Percentiles rank a stretch among this genome's conserved stretches.
Conservation (phyloP, 2,888 invertebrate species). For the Oscheius sp. region DNA sequence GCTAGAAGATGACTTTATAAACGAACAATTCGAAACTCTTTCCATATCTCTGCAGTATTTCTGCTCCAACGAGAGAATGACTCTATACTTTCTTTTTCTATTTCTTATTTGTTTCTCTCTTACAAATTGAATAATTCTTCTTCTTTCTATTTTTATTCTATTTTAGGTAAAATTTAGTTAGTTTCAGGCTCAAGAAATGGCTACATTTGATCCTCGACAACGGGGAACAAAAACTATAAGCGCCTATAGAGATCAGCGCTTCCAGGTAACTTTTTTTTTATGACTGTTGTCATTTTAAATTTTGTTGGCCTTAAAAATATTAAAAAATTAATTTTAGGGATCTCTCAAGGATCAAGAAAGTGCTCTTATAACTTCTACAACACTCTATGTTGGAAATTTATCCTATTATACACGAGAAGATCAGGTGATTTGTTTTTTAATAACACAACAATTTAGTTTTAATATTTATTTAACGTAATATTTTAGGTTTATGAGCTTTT, state of each 20-base stretch:
- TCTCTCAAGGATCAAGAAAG: slow-evolving; percentile 76
- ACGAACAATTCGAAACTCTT: no score
- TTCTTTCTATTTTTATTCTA: no score
- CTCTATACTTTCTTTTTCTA: no score
- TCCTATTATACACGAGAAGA: slow-evolving; percentile 99
- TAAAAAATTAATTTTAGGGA: slow-evolving; percentile 46
- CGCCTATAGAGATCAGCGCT: slow-evolving; percentile 67
- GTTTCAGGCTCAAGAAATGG: slow-evolving; percentile 39
- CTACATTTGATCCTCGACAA: slow-evolving; percentile 46
- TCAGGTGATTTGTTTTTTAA: slow-evolving; percentile 63
- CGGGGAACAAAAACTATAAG: slow-evolving; percentile 48
- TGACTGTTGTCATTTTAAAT: not conserved
- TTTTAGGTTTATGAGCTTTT: slow-evolving; percentile 87
- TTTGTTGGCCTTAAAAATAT: not conserved
- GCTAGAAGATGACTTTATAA: no score
- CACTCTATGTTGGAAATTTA: slow-evolving; percentile 94
- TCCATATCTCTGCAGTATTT: no score
- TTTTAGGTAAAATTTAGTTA: no score
- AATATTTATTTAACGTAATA: not conserved
- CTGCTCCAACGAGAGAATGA: no score
- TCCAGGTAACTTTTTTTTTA: slow-evolving; percentile 48
- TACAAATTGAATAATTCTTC: no score
- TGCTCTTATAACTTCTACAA: slow-evolving; percentile 80
- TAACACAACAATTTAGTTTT: no score
- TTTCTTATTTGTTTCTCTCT: no score